Evolutionary conservation across 2,113 vertebrate genomes (phyloP).

Genomic region (Pelobates fuscus): DNA sequence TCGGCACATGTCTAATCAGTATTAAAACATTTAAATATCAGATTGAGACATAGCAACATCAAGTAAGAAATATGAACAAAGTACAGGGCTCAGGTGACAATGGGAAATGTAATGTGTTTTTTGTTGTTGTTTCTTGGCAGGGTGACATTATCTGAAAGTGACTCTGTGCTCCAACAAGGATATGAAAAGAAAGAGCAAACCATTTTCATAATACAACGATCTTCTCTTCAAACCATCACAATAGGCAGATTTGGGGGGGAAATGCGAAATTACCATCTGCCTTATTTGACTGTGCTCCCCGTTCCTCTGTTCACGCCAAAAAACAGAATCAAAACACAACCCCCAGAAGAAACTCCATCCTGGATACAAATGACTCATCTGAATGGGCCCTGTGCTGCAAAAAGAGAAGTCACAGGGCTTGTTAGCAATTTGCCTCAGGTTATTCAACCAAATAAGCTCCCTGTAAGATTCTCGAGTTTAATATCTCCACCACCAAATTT

Average conservation of each 20-base stretch:
- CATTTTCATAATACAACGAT: constrained; percentile 27
- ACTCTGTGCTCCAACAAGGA: background rate
- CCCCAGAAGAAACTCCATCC: background rate
- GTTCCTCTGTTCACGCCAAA: constrained; percentile 21
- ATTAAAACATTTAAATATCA: too few species aligned
- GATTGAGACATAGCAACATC: too few species aligned
- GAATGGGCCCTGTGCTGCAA: constrained; percentile 1
- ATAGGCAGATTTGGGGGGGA: background rate
- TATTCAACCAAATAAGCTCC: constrained; percentile 1
- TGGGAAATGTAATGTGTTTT: background rate
- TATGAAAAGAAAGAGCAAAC: constrained; percentile 1
- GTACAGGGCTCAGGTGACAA: too few species aligned
- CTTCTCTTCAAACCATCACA: constrained; percentile 6
- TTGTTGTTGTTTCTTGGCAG: constrained; percentile 2
- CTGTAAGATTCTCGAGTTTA: constrained; percentile 2
- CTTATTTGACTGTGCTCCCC: constrained; percentile 1
- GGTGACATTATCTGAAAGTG: constrained; percentile 4
- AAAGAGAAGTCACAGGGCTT: constrained; percentile 15
- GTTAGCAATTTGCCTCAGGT: constrained; percentile 18
- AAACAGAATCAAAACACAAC: background rate
- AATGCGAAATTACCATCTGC: constrained; percentile 11
- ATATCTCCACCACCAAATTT: constrained; percentile 21
- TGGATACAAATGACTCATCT: background rate
- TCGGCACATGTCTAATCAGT: too few species aligned
- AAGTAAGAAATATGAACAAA: too few species aligned